Percentiles rank a stretch among this genome's conserved stretches.
phyloP scores from a whole-genome alignment of 2,113 vertebrate genomes.

The Oryzias curvinotus region DNA sequence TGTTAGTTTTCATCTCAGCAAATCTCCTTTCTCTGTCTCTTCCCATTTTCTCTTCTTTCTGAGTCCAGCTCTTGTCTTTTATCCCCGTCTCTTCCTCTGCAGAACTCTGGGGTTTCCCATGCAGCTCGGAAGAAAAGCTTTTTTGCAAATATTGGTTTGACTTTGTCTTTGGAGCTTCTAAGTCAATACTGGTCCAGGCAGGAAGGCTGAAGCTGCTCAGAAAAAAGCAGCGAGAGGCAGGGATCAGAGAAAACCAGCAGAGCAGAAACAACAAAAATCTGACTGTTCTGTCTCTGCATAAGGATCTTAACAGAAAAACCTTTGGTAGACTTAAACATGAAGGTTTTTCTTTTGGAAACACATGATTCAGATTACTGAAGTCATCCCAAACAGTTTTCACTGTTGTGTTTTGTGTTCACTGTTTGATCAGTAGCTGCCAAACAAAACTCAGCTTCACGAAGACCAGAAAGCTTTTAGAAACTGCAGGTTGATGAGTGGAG shows the following conservation, averaged over 20 bases:
- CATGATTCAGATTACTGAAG: too few species aligned
- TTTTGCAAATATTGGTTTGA: constrained; percentile 78
- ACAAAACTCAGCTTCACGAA: too few species aligned
- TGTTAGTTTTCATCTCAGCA: neutral
- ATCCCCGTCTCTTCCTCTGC: neutral
- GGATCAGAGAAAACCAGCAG: constrained; percentile 64
- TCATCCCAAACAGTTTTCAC: too few species aligned
- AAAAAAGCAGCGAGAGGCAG: constrained; percentile 4
- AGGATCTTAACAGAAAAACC: too few species aligned
- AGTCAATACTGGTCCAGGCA: constrained; percentile 65
- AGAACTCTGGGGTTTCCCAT: constrained; percentile 41
- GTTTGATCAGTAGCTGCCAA: too few species aligned
- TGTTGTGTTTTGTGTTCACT: too few species aligned
- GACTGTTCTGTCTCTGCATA: constrained; percentile 20
- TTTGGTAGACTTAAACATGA: too few species aligned
- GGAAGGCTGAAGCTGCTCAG: constrained; percentile 33
- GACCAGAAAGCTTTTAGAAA: too few species aligned
- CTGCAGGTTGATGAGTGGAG: too few species aligned
- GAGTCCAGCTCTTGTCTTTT: neutral
- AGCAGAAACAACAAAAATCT: constrained; percentile 67
- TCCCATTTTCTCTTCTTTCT: neutral
- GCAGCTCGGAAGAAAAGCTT: constrained; percentile 75
- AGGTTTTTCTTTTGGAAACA: too few species aligned
- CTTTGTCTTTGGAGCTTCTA: constrained; percentile 65
- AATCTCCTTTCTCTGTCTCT: neutral